Percentiles rank a stretch among this genome's conserved stretches.
phyloP scores from a whole-genome alignment of 1,140 invertebrate genomes.

The Idris sp. region DNA sequence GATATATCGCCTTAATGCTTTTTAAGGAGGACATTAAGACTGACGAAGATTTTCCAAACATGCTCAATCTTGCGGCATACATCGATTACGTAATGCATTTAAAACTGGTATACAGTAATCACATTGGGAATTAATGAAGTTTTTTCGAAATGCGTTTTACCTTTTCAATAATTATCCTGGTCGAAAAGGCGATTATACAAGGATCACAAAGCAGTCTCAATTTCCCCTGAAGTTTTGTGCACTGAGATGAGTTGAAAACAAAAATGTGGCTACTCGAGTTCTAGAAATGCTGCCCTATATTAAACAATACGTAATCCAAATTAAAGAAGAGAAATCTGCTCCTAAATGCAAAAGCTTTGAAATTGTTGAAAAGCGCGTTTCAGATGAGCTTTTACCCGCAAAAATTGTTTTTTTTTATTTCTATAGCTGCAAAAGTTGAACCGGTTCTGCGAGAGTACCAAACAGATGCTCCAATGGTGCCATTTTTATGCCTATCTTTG shows the following conservation, averaged over 20 bases:
- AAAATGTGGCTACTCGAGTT: conserved; percentile 13
- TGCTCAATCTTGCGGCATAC: conserved; percentile 51
- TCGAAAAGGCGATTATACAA: conserved; percentile 15
- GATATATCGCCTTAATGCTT: too few species aligned
- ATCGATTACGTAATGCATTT: conserved; percentile 52
- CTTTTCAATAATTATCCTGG: conserved; percentile 29
- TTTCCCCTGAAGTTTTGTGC: conserved; percentile 50
- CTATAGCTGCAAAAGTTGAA: conserved; percentile 41
- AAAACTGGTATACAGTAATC: conserved; percentile 13
- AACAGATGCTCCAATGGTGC: conserved; percentile 44
- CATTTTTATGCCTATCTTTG: conserved; percentile 30
- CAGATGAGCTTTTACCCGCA: conserved; percentile 33
- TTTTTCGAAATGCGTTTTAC: conserved; percentile 33
- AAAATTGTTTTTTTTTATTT: conserved; percentile 50
- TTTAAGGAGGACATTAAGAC: not conserved
- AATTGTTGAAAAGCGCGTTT: conserved; percentile 21
- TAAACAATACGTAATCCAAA: conserved; percentile 13
- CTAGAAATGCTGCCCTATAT: conserved; percentile 15
- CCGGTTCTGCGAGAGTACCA: conserved; percentile 49
- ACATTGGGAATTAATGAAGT: conserved; percentile 11
- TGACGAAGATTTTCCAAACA: conserved; percentile 5
- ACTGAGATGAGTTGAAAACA: conserved; percentile 39
- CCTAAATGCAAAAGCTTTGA: conserved; percentile 43
- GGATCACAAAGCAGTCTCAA: not conserved
- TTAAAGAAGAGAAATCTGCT: conserved; percentile 21